These are phyloP conservation scores for Simalia tracyae DNA, from an alignment of 2,797 vertebrate genomes.

Conservation along the genomic window DNA sequence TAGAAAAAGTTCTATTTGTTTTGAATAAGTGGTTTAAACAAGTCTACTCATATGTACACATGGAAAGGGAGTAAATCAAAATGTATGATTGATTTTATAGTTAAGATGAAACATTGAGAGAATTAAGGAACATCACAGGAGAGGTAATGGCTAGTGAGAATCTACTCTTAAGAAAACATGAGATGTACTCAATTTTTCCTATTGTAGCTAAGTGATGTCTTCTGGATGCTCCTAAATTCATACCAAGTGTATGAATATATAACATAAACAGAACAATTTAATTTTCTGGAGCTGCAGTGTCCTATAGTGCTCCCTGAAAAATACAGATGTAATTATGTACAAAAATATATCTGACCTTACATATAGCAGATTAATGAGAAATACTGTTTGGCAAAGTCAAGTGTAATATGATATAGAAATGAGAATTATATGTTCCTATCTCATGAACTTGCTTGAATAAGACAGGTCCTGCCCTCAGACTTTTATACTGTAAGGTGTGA, in stretches of 20 bases:
- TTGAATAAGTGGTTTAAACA: not conserved
- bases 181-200: not conserved
- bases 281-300: not conserved
- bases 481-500: no score
- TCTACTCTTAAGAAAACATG: not conserved
- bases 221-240: not conserved
- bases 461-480: no score
- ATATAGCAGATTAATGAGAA: not conserved
- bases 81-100: not conserved
- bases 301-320: not conserved
- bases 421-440: not conserved
- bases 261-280: not conserved
- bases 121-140: not conserved
- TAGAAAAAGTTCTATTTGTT: not conserved
- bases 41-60: not conserved
- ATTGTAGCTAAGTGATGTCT: not conserved
- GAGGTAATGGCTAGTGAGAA: not conserved
- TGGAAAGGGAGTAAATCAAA: not conserved
- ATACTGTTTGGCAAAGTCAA: not conserved
- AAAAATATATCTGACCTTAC: not conserved
- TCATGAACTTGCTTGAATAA: no score
- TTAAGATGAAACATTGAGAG: not conserved
- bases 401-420: not conserved
- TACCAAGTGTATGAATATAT: not conserved
- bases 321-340: not conserved